These are phyloP conservation scores for Microtus pennsylvanicus DNA, from an alignment of 2,113 vertebrate genomes.

Conservation along the genomic window DNA sequence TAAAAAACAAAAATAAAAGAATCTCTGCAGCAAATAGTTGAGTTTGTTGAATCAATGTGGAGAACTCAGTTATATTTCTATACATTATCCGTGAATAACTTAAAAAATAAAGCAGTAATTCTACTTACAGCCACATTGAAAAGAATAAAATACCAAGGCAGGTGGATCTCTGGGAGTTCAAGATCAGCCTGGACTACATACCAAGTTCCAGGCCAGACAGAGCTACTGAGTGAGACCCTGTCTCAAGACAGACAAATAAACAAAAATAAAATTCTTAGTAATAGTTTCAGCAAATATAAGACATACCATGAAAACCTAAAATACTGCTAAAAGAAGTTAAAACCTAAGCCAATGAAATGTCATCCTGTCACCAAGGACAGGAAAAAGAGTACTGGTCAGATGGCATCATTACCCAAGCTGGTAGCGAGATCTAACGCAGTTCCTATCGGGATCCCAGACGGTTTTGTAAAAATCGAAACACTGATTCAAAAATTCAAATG, in stretches of 20 bases:
- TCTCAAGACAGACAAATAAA: background rate
- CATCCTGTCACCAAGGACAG: background rate
- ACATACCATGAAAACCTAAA: background rate
- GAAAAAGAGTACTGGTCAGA: background rate
- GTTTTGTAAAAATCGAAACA: background rate
- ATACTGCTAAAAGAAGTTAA: background rate
- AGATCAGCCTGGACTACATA: background rate
- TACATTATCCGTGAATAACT: background rate
- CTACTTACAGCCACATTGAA: background rate
- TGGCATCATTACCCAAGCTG: background rate
- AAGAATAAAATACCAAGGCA: background rate
- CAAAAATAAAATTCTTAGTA: background rate
- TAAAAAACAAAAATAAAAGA: too few relatives aligned
- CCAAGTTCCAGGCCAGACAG: background rate
- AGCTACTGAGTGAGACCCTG: background rate
- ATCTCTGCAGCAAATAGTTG: too few relatives aligned
- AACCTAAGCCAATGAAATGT: constrained; percentile 7
- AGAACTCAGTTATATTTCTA: background rate
- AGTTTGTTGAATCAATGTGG: background rate
- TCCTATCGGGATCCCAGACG: background rate
- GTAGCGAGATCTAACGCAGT: background rate
- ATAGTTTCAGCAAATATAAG: background rate
- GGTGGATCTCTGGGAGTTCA: background rate
- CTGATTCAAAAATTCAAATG: background rate
- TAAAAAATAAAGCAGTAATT: background rate